phyloP scores from a whole-genome alignment of 2,888 invertebrate species.

The Orthosia incerta region DNA sequence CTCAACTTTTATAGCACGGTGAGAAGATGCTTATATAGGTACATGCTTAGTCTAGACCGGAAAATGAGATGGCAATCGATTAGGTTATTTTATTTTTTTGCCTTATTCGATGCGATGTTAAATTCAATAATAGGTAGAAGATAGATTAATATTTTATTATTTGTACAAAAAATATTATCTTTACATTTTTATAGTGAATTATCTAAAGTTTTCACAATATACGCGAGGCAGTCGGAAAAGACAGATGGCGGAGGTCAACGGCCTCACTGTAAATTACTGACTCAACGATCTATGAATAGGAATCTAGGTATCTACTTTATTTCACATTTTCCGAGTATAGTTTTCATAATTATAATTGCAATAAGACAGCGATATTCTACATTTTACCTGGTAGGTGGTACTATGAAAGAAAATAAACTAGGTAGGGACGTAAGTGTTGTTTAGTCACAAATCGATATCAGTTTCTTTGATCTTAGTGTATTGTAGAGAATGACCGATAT shows the following conservation, averaged over 20 bases:
- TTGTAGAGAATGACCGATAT: background rate
- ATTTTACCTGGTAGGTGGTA: background rate
- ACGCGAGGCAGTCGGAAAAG: constrained; percentile 60
- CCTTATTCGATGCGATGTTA: background rate
- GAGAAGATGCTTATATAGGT: constrained; percentile 36
- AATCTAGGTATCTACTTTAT: constrained; percentile 41
- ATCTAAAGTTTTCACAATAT: constrained; percentile 47
- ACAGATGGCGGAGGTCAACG: constrained; percentile 71
- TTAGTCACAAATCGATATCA: background rate
- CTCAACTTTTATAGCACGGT: constrained; percentile 63
- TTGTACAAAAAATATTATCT: background rate
- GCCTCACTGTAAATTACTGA: constrained; percentile 72
- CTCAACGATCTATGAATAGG: constrained; percentile 69
- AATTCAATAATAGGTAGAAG: background rate
- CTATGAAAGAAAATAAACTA: background rate
- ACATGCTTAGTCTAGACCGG: constrained; percentile 47
- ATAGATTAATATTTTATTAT: background rate
- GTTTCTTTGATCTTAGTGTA: background rate
- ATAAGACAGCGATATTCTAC: background rate
- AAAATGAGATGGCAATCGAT: constrained; percentile 29
- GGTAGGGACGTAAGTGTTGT: background rate
- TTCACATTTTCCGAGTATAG: constrained; percentile 34
- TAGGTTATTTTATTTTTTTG: constrained; percentile 10
- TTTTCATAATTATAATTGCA: constrained; percentile 14
- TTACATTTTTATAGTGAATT: constrained; percentile 12